Evolutionary conservation across 2,888 invertebrate genomes (phyloP), one percentile per base, ranked within the genome.

Genomic region (Lithophane leautieri): DNA sequence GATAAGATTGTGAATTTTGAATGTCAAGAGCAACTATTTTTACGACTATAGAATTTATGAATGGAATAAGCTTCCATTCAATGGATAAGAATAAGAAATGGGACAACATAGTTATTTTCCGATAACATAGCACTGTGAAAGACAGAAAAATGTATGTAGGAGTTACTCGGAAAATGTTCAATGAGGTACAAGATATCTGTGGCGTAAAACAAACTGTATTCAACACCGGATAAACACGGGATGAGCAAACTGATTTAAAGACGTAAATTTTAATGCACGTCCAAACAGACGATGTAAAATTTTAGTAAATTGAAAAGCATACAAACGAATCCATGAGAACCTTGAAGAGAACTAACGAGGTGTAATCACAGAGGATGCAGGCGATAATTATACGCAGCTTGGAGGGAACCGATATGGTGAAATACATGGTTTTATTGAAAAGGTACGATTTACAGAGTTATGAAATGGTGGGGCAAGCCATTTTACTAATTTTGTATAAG

Each of bases 321-420:
- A 83, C 84, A 83, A 80, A 83, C 71, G 74, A 67, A 79, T 75
- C 79, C 66, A 60, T 81, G 82, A 70, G 81, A 84, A 76, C 82
- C 83, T 88, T 85, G 84, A 89, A 85, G 83, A 78, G 84, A 82
- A 78, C 85, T 90, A 90, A 90, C 89, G 86, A 90, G 84, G 73
- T 79, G 72, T 88, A 89, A 89, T 90, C 82, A 89, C 72, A 86
- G 78, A 76, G 81, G 54, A 75, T 81, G 79, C 80, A 77, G 61
- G 66, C 66, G 82, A 60, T 87, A 88, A 87, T 90, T 87, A 84
- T 79, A 85, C 62, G 63, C 12, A 19, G 68, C 70, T 70, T 61
- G 68, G 70, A 79, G 71, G 73, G 72, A 78, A 76, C 69, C 44
- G 44, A 76, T 67, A 50, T 67, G 66, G 69, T 65, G 73, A 28